Evolutionary conservation across 2,888 invertebrate species (phyloP).

Genomic region (Actias luna): DNA sequence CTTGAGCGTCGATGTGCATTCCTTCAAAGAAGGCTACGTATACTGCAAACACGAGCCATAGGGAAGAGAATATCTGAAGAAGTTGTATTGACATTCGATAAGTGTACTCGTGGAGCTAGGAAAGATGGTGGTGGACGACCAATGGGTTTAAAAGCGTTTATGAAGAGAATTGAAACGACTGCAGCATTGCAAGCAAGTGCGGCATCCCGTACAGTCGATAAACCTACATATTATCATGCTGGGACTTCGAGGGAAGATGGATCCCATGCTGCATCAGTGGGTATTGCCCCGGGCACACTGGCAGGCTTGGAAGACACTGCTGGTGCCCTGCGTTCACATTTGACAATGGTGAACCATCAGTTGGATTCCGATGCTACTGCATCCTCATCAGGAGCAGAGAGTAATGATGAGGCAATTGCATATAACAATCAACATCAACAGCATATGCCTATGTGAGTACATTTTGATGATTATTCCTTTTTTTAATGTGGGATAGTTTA

Average conservation of each 20-base stretch:
- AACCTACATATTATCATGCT: constrained; percentile 70
- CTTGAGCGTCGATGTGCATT: constrained; percentile 87
- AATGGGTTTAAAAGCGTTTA: constrained; percentile 67
- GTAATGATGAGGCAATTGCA: constrained; percentile 92
- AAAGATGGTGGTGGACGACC: constrained; percentile 75
- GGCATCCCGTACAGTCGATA: constrained; percentile 57
- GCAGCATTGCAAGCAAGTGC: constrained; percentile 70
- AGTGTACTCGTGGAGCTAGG: constrained; percentile 88
- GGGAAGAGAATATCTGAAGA: constrained; percentile 91
- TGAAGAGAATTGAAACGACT: constrained; percentile 72
- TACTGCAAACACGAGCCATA: constrained; percentile 88
- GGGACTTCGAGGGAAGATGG: constrained; percentile 88
- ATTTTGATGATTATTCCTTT: background rate
- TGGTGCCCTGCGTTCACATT: constrained; percentile 87
- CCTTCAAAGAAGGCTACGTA: constrained; percentile 86
- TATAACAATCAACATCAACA: constrained; percentile 90
- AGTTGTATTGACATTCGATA: constrained; percentile 83
- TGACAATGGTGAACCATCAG: constrained; percentile 87
- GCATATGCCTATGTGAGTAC: constrained; percentile 89
- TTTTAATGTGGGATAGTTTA: too few species aligned
- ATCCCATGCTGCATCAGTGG: constrained; percentile 85
- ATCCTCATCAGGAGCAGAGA: constrained; percentile 96
- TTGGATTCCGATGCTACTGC: constrained; percentile 96
- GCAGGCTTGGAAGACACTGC: constrained; percentile 87
- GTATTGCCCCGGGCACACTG: constrained; percentile 84